Conservation (phyloP, 2,888 invertebrate species). For the Tenodera sinensis region DNA sequence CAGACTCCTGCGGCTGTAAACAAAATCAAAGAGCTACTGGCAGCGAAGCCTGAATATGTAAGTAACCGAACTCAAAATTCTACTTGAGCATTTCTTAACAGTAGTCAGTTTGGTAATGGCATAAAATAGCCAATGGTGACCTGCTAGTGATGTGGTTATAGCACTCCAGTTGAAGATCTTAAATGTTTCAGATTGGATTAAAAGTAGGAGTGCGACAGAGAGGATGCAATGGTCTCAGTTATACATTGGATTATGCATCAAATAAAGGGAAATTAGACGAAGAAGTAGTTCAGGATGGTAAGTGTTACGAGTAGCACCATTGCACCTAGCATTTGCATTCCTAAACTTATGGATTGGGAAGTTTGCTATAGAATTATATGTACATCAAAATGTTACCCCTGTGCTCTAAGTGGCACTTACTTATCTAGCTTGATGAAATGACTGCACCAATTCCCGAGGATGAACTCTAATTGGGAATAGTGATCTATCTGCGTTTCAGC, state of each 20-base stretch:
- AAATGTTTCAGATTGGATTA: slow-evolving; percentile 65
- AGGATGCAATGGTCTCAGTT: slow-evolving; percentile 97
- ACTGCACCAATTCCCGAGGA: too few relatives aligned
- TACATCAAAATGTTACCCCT: too few relatives aligned
- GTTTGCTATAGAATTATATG: too few relatives aligned
- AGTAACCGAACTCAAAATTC: slow-evolving; percentile 39
- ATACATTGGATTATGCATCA: slow-evolving; percentile 90
- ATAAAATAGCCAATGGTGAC: too few relatives aligned
- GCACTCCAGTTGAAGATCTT: slow-evolving; percentile 18
- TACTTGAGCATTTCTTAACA: not conserved
- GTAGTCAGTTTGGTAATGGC: not conserved
- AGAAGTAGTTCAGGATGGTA: slow-evolving; percentile 92
- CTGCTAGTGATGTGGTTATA: not conserved
- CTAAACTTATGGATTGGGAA: too few relatives aligned
- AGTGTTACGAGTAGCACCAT: not conserved
- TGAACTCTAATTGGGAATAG: too few relatives aligned
- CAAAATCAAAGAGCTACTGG: slow-evolving; percentile 77
- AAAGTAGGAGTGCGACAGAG: slow-evolving; percentile 95
- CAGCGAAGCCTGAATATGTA: slow-evolving; percentile 68
- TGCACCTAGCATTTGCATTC: too few relatives aligned
- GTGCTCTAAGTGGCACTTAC: too few relatives aligned
- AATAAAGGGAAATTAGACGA: slow-evolving; percentile 93
- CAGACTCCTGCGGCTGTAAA: slow-evolving; percentile 79
- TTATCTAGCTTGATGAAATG: too few relatives aligned
- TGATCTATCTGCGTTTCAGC: too few relatives aligned